phyloP scores from a whole-genome alignment of 2,113 vertebrate genomes.

The Tympanuchus pallidicinctus region DNA sequence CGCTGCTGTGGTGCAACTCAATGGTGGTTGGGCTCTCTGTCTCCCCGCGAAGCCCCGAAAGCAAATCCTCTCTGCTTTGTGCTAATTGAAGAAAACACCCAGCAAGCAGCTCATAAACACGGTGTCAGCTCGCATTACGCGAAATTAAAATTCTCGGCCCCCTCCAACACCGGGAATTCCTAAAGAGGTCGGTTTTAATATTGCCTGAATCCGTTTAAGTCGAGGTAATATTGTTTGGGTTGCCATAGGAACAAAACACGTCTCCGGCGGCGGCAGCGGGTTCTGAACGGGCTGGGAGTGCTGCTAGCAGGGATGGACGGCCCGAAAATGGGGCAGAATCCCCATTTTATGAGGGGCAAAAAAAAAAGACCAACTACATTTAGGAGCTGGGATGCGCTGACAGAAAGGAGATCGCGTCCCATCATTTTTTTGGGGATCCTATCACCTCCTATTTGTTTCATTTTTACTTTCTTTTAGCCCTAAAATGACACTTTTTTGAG shows the following conservation, averaged over 20 bases:
- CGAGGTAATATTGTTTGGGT: slow-evolving; percentile 62
- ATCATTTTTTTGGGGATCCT: background rate
- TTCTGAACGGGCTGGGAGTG: no score
- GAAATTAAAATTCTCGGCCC: slow-evolving; percentile 68
- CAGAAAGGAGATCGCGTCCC: no score
- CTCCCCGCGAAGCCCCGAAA: slow-evolving; percentile 37
- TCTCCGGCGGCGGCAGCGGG: background rate
- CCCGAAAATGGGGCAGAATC: no score
- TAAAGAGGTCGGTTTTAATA: slow-evolving; percentile 67
- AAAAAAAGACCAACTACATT: no score
- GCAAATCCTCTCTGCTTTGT: slow-evolving; percentile 43
- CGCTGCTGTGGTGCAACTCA: no score
- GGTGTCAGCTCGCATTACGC: slow-evolving; percentile 65
- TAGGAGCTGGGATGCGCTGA: no score
- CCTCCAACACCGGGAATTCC: slow-evolving; percentile 56
- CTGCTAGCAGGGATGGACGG: no score
- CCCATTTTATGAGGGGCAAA: no score
- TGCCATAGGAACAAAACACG: slow-evolving; percentile 47
- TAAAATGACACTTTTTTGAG: background rate
- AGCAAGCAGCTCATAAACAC: slow-evolving; percentile 63
- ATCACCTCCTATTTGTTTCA: no score
- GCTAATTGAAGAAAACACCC: slow-evolving; percentile 65
- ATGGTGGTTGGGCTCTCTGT: background rate
- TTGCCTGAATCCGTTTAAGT: slow-evolving; percentile 67
- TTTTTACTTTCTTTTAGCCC: background rate